Base-by-base conservation (phyloP, 2,888 invertebrate species). In the Gandaritis pyraliata region DNA sequence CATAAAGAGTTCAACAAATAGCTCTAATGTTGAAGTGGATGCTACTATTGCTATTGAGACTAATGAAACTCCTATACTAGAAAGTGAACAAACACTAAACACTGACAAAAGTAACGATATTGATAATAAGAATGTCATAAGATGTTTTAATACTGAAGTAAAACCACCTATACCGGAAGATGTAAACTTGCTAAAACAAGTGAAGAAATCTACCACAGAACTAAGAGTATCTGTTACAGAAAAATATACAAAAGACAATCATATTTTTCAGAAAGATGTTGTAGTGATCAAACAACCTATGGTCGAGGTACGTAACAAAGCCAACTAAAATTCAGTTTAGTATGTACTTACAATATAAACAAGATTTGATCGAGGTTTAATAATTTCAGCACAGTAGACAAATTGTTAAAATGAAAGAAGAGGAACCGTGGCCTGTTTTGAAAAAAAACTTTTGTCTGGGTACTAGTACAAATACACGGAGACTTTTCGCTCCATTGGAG, bases 391-490 rank as follows among this genome's bases (percentile, higher is more conserved):
- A 51, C 16, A 41, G 29, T 4, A 51, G 45, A 33, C 10, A 33
- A 11, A 43, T 50, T 39, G 13, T 58, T n/a, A 53, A 54, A 6
- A 39, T 50, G 7, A 50, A 46, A 41, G 29, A 8, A 13, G 23
- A 45, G 16, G 58, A 43, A 45, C 50, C 60, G 5, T 67, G 53
- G 48, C 54, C 70, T 2, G 57, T 73, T 55, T 62, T 69, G 36
- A 73, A 68, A 56, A 78, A 76, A 61, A 77, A 72, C 57, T 60
- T 70, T 12, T 68, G 45, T 54, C 47, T 72, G 13, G 61, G 62
- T 10, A 29, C 57, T 12, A 38, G 45, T 11, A 15, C n/a, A 10
- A 46, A 46, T 0, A 12, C 30, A 2, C 16, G 10, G 29, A 55
- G n/a, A 46, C 1, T 39, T 23, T 2, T 15, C 0, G 8, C 46